Evolutionary conservation across 2,113 vertebrate species (phyloP).

Genomic region (Craseonycteris thonglongyai): DNA sequence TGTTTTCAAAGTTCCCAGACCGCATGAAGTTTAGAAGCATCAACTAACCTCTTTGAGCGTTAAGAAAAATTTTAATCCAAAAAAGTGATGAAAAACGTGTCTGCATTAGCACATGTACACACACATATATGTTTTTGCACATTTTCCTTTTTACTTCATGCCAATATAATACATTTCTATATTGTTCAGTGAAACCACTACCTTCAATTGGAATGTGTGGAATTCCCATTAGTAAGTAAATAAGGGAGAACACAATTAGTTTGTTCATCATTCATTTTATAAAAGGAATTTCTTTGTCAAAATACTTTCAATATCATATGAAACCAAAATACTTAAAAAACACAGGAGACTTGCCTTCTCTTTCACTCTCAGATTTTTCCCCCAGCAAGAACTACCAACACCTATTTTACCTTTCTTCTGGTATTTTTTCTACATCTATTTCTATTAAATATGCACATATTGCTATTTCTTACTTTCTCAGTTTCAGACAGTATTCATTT

Average conservation of each 20-base stretch:
- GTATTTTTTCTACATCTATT: background rate
- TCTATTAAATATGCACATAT: background rate
- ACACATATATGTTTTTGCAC: background rate
- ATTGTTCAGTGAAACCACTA: background rate
- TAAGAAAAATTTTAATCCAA: background rate
- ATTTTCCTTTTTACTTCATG: background rate
- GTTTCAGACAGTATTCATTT: background rate
- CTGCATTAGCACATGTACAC: background rate
- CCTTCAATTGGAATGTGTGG: background rate
- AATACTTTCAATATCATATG: background rate
- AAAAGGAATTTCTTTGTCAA: background rate
- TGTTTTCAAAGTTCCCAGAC: background rate
- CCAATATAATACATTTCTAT: background rate
- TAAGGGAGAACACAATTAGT: background rate
- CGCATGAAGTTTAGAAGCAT: background rate
- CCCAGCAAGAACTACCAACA: background rate
- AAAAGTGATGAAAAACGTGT: background rate
- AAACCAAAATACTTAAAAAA: background rate
- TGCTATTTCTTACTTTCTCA: background rate
- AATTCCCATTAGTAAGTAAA: constrained; percentile 11
- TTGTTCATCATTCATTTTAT: background rate
- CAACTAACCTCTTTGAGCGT: background rate
- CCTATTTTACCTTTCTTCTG: background rate
- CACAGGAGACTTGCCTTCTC: background rate
- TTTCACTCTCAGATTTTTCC: background rate